These are phyloP conservation scores for Listronotus oregonensis DNA, from an alignment of 1,140 invertebrate genomes.

Conservation along the genomic window DNA sequence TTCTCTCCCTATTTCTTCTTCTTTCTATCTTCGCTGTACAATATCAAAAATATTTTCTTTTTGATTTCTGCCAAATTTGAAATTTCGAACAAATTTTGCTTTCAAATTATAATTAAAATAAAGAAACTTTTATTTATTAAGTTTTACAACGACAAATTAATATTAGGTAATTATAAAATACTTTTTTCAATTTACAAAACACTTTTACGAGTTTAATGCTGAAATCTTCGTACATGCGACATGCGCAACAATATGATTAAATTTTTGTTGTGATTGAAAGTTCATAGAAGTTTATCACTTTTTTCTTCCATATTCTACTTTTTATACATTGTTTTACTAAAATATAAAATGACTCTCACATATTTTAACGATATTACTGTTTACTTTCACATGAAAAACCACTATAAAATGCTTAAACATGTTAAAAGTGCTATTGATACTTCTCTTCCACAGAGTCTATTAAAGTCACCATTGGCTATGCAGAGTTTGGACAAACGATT, in stretches of 20 bases:
- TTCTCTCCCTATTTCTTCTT: too few species aligned
- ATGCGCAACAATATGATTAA: too few species aligned
- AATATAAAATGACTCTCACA: constrained; percentile 18
- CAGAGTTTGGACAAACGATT: constrained; percentile 13
- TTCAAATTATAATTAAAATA: background rate
- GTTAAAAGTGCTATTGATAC: constrained; percentile 44
- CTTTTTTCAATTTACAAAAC: too few species aligned
- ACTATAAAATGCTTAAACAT: constrained; percentile 43
- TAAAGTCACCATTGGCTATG: constrained; percentile 28
- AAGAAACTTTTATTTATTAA: background rate
- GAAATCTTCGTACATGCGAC: too few species aligned
- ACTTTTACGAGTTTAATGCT: too few species aligned
- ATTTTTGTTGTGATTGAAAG: constrained; percentile 27
- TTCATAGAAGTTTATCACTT: background rate
- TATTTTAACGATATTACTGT: constrained; percentile 39
- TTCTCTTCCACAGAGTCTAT: constrained; percentile 41
- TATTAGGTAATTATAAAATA: background rate
- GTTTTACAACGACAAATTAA: background rate
- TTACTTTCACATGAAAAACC: constrained; percentile 47
- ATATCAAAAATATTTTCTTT: too few species aligned
- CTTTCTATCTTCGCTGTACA: too few species aligned
- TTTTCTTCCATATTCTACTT: constrained; percentile 7
- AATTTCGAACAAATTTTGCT: background rate
- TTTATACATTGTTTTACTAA: constrained; percentile 1
- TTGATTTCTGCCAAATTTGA: background rate